Evolutionary conservation across 2,113 vertebrate genomes (phyloP).

Genomic region (Turnix velox): DNA sequence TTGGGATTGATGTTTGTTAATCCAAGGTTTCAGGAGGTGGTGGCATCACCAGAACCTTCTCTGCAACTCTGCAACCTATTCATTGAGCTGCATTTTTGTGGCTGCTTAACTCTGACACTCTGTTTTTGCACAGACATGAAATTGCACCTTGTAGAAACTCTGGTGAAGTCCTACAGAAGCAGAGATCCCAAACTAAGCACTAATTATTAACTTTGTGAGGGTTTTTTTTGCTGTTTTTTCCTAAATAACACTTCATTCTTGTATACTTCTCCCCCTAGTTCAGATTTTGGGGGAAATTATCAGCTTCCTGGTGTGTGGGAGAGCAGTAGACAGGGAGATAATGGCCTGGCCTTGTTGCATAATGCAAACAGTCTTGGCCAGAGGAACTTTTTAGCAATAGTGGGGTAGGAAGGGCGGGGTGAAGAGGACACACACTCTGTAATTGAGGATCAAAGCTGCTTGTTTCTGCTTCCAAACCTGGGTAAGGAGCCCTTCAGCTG

Average conservation of each 20-base stretch:
- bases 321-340: accelerated
- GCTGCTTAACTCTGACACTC: background rate
- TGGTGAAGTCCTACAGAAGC: background rate
- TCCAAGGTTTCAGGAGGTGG: background rate
- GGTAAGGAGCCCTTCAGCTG: background rate
- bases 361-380: background rate
- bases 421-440: background rate
- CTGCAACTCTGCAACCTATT: background rate
- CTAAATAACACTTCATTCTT: background rate
- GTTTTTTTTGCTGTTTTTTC: background rate
- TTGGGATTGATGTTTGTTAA: background rate
- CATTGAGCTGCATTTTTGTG: conserved; percentile 25
- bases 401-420: background rate
- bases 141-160: background rate
- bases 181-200: background rate
- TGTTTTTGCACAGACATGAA: background rate
- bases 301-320: background rate
- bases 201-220: background rate
- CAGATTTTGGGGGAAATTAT: background rate
- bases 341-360: background rate
- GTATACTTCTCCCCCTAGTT: background rate
- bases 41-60: background rate
- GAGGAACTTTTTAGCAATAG: background rate
- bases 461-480: background rate
- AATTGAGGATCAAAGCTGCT: conserved; percentile 33